phyloP scores from a whole-genome alignment of 2,888 invertebrate species.

The Pterobdella sp. region DNA sequence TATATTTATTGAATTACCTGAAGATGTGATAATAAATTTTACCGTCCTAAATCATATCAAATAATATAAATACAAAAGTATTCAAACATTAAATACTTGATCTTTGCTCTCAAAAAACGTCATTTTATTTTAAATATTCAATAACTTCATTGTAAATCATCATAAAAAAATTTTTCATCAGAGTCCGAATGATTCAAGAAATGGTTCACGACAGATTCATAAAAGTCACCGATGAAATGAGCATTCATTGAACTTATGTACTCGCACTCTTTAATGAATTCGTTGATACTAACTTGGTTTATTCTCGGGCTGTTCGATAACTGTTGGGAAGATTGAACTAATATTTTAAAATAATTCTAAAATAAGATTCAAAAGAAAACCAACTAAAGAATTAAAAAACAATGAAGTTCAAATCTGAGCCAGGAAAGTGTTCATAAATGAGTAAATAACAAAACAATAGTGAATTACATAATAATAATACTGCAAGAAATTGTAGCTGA shows the following conservation, averaged over 20 bases:
- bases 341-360: background rate
- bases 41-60: too few species aligned
- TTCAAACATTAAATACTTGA: too few species aligned
- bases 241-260: background rate
- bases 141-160: background rate
- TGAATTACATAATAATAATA: too few species aligned
- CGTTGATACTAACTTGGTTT: background rate
- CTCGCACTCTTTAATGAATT: background rate
- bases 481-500: too few species aligned
- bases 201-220: background rate
- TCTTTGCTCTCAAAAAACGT: too few species aligned
- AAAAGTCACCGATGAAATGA: background rate
- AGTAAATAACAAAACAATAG: too few species aligned
- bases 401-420: background rate
- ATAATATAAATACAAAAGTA: too few species aligned
- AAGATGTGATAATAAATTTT: too few species aligned
- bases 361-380: too few species aligned
- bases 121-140: background rate
- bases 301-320: conserved; percentile 3
- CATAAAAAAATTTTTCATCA: background rate
- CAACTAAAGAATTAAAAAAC: background rate
- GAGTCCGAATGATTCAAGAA: background rate
- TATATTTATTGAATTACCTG: too few species aligned
- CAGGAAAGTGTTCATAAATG: too few species aligned
- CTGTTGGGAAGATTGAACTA: background rate